Percentiles rank a stretch among this genome's conserved stretches.
Conservation (phyloP, 1,140 invertebrate genomes). For the Apis florea region DNA sequence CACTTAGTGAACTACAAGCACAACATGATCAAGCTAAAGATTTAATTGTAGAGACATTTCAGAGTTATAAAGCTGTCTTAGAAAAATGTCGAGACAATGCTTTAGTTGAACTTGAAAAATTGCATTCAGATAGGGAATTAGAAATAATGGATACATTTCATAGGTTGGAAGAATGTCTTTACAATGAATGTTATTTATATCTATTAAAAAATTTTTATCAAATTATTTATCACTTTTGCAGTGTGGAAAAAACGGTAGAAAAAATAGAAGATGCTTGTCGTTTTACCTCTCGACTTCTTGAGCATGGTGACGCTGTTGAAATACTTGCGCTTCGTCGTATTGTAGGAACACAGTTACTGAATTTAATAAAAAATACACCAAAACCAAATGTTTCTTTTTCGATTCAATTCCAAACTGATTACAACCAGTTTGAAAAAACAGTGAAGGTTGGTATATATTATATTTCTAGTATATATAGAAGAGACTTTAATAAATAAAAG, state of each 20-base stretch:
- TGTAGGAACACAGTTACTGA: constrained; percentile 87
- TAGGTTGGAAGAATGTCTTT: constrained; percentile 72
- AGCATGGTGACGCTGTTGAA: constrained; percentile 91
- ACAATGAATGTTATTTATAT: not conserved
- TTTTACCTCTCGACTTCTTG: constrained; percentile 89
- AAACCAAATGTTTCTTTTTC: constrained; percentile 88
- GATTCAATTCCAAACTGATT: constrained; percentile 91
- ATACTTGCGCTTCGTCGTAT: constrained; percentile 90
- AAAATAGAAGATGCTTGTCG: constrained; percentile 92
- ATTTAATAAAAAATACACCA: constrained; percentile 89
- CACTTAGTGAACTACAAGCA: constrained; percentile 90
- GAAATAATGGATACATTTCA: constrained; percentile 93
- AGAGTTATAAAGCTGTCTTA: constrained; percentile 90
- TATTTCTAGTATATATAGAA: not conserved
- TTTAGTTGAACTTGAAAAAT: constrained; percentile 87
- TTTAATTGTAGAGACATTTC: constrained; percentile 91
- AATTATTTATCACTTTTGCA: constrained; percentile 62
- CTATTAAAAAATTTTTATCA: not conserved
- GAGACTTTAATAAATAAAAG: not conserved
- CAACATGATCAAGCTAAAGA: constrained; percentile 93
- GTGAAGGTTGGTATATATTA: constrained; percentile 78
- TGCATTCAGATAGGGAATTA: constrained; percentile 92
- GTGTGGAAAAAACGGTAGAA: constrained; percentile 88
- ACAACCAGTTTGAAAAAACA: constrained; percentile 87
- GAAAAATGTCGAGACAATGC: constrained; percentile 89